Percentiles rank a stretch among this genome's conserved stretches.
Conservation (phyloP, 2,113 vertebrate genomes). For the Vulpes ferrilata region DNA sequence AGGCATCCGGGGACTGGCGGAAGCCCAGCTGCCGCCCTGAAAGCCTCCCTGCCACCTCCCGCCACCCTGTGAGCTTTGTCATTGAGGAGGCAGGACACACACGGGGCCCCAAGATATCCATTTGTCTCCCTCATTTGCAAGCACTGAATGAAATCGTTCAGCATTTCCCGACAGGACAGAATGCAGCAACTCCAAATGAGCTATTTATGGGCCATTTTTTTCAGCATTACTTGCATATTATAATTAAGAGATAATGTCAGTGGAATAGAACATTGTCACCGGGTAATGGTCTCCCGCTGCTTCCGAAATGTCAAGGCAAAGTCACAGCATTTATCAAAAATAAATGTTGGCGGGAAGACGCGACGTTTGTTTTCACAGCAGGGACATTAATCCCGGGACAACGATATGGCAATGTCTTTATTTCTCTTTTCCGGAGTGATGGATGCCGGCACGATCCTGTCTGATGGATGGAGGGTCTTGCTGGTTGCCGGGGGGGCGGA, state of each 20-base stretch:
- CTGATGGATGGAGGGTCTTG: neutral
- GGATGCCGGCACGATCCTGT: neutral
- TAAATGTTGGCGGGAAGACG: constrained; percentile 66
- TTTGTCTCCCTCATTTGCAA: constrained; percentile 56
- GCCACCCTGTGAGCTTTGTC: neutral
- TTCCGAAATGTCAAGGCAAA: constrained; percentile 84
- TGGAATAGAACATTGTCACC: constrained; percentile 83
- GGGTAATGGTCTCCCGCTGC: constrained; percentile 85
- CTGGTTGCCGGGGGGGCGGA: fast-evolving
- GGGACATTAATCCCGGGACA: constrained; percentile 79
- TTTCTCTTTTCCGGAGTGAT: constrained; percentile 48
- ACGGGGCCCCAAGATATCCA: neutral
- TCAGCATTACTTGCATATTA: constrained; percentile 81
- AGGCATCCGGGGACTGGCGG: neutral
- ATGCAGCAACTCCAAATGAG: constrained; percentile 60
- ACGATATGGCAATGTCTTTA: neutral
- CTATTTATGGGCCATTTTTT: constrained; percentile 75
- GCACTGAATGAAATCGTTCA: neutral
- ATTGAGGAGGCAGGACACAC: neutral
- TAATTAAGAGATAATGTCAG: constrained; percentile 89
- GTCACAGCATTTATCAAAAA: constrained; percentile 85
- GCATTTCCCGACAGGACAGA: constrained; percentile 60
- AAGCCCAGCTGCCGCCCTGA: neutral
- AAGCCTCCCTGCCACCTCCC: neutral
- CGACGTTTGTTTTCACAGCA: constrained; percentile 79